phyloP scores from a whole-genome alignment of 2,888 invertebrate genomes.

The Sceliomorpha sp. region DNA sequence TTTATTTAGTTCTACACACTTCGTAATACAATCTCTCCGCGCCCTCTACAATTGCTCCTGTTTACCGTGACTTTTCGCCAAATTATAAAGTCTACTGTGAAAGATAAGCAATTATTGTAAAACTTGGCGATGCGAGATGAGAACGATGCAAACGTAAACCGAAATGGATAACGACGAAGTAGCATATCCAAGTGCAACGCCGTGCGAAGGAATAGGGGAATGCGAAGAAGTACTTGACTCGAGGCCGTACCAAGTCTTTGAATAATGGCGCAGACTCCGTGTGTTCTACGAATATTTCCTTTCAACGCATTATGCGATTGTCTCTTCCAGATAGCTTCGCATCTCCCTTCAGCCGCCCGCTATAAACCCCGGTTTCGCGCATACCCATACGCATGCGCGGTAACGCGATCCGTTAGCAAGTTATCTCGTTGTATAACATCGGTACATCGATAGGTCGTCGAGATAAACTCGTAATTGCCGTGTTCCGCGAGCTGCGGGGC shows the following conservation, averaged over 20 bases:
- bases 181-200: conserved; percentile 33
- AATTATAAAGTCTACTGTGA: too few relatives aligned
- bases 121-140: conserved; percentile 7
- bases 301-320: conserved; percentile 54
- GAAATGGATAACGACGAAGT: conserved; percentile 42
- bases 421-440: conserved; percentile 57
- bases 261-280: conserved; percentile 45
- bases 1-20: too few relatives aligned
- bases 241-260: conserved; percentile 47
- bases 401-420: conserved; percentile 48
- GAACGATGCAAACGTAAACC: conserved; percentile 19
- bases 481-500: conserved; percentile 43
- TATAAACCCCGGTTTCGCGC: background rate
- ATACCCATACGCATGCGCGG: conserved; percentile 4
- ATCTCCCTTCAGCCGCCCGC: background rate
- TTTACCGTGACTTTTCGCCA: too few relatives aligned
- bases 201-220: conserved; percentile 39
- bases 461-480: conserved; percentile 56
- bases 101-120: conserved; percentile 26
- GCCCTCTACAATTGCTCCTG: too few relatives aligned
- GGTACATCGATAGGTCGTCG: conserved; percentile 51
- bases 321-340: conserved; percentile 40
- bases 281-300: conserved; percentile 51
- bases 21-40: too few relatives aligned
- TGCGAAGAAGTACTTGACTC: conserved; percentile 48